Evolutionary conservation across 2,888 invertebrate species (phyloP), one percentile per base, ranked within the genome.

Genomic region (Fragum whitleyi): DNA sequence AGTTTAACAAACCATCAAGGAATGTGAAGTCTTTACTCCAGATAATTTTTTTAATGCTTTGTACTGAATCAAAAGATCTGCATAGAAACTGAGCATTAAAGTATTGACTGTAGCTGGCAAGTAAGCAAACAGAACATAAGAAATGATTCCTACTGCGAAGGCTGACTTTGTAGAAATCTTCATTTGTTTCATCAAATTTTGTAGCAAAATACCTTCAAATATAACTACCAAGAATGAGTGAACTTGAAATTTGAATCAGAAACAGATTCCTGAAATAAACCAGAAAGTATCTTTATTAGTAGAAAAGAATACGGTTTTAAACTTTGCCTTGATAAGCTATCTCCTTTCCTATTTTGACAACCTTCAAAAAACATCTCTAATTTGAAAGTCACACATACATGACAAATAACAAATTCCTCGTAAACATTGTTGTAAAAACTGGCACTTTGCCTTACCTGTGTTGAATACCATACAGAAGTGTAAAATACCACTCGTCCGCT

Each of bases 371-470:
- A 14, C 47, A 47, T 3, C 47, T 14, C 47, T 47, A 14, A 47
- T 19, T n/a, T 47, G 47, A 72, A 78, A 77, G 39, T 78, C 76
- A 57, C 65, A 16, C 1, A 57, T 16, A n/a, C 73, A 28, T 26
- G 75, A 47, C 3, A 76, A 14, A 57, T 68, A 78, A 74, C 78
- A 78, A 19, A 82, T 62, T 70, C 78, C 78, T 55, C 78, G 62
- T 19, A 82, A 59, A 73, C 68, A 75, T 36, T 32, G 23, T 42
- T 79, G 78, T 36, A 82, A 57, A 65, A 75, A 68, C 2, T 19
- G n/a, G 55, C 68, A 68, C 19, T 47, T 68, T 26, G 78, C n/a
- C 47, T 72, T 69, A n/a, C 75, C 75, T 23, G 69, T 42, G 62
- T 75, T 75, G 0, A 77, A 9, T n/a, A 65, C 67, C 28, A 51